Conservation (phyloP, 2,888 invertebrate genomes). For the Gryllus longicercus region DNA sequence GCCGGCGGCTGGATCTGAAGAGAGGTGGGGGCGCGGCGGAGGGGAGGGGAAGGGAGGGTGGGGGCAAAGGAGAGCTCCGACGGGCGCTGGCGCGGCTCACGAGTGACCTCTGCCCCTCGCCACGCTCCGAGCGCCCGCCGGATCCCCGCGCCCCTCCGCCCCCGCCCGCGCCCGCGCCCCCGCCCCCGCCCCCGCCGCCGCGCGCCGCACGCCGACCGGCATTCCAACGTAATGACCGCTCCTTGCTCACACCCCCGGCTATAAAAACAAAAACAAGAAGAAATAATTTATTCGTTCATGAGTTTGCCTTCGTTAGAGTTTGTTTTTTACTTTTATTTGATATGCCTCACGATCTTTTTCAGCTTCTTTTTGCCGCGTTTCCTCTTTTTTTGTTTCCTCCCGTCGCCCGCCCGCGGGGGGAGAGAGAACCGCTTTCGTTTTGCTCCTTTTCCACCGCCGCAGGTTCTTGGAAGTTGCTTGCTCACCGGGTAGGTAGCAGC, state of each 20-base stretch:
- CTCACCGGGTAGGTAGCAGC: constrained; percentile 17
- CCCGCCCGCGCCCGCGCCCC: constrained; percentile 20
- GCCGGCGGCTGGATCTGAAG: neutral
- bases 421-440: neutral
- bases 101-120: constrained; percentile 21
- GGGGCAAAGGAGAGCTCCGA: constrained; percentile 23
- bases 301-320: constrained; percentile 25
- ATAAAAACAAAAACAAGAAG: constrained; percentile 27
- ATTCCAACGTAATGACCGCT: constrained; percentile 33
- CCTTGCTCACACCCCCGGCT: constrained; percentile 29
- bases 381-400: neutral
- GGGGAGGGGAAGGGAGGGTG: neutral
- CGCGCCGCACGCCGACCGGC: constrained; percentile 22
- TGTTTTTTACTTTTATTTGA: constrained; percentile 26
- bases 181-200: constrained; percentile 21
- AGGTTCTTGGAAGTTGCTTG: neutral
- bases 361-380: constrained; percentile 19
- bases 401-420: too few relatives aligned
- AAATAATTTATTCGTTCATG: constrained; percentile 34
- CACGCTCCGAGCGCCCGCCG: constrained; percentile 30
- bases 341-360: constrained; percentile 24
- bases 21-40: neutral
- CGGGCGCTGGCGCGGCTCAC: constrained; percentile 31
- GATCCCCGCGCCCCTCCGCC: constrained; percentile 23
- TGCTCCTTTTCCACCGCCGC: neutral